These are phyloP conservation scores for Acleris sparsana DNA, from an alignment of 2,888 invertebrate species.

Conservation along the genomic window DNA sequence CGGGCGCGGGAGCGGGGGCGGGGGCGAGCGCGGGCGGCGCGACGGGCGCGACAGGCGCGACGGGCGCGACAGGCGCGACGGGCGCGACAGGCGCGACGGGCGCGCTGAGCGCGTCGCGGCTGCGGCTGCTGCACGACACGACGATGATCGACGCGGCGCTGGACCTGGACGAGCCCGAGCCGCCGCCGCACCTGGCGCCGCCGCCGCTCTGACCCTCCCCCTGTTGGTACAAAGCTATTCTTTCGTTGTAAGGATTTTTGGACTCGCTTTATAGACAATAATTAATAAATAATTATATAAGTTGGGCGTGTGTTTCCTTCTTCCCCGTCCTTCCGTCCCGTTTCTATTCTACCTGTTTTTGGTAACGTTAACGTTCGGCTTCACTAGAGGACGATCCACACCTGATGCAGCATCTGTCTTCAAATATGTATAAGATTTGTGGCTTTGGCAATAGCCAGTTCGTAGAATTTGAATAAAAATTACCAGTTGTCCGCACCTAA, in stretches of 20 bases:
- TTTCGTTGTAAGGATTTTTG: constrained; percentile 30
- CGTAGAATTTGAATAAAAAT: too few species aligned
- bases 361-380: too few species aligned
- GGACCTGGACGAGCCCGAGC: constrained; percentile 92
- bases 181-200: constrained; percentile 56
- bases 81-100: constrained; percentile 15
- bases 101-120: constrained; percentile 87
- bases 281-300: constrained; percentile 32
- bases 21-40: constrained; percentile 44
- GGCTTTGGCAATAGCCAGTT: too few species aligned
- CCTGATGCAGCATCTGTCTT: too few species aligned
- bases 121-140: constrained; percentile 92
- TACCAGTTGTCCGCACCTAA: too few species aligned
- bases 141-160: constrained; percentile 96
- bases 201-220: constrained; percentile 44
- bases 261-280: constrained; percentile 28
- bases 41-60: constrained; percentile 48
- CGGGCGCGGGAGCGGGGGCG: constrained; percentile 21
- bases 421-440: too few species aligned
- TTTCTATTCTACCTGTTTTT: too few species aligned
- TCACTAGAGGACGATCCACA: too few species aligned
- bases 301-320: neutral
- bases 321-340: too few species aligned
- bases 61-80: too few species aligned
- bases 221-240: constrained; percentile 41